A percentile compares a stretch with the other conserved stretches of the same genome.
Conservation (phyloP, 2,113 vertebrate genomes). For the Ramphastos sulfuratus region DNA sequence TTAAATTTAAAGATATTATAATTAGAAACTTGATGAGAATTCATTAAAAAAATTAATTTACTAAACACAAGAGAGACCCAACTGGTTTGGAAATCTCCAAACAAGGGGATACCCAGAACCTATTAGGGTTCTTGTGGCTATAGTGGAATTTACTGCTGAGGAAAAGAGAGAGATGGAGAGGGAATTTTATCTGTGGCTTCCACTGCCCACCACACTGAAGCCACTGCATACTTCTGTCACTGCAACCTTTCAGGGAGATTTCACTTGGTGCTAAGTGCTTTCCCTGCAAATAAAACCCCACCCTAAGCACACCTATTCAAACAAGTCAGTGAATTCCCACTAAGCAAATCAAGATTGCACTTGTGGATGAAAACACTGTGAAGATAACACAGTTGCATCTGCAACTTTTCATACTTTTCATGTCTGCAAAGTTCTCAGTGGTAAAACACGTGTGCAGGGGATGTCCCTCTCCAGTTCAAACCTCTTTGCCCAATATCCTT, state of each 20-base stretch:
- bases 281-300: neutral
- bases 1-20: slow-evolving; percentile 79
- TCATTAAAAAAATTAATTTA: slow-evolving; percentile 76
- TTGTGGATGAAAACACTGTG: neutral
- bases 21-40: slow-evolving; percentile 77
- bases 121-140: neutral
- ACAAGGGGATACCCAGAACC: slow-evolving; percentile 2
- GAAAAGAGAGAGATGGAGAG: neutral
- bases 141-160: neutral
- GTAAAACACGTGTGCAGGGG: fast-evolving
- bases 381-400: neutral
- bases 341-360: neutral
- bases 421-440: neutral
- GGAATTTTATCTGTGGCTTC: neutral
- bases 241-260: neutral
- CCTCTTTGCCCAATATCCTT: neutral
- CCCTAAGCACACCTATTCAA: neutral
- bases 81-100: slow-evolving; percentile 33
- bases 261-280: neutral
- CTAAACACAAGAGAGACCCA: slow-evolving; percentile 57
- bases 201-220: neutral
- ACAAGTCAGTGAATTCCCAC: neutral
- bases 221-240: neutral
- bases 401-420: neutral
- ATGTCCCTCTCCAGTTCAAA: neutral